Evolutionary conservation across 2,888 invertebrate genomes (phyloP).

Genomic region (Meta bourneti): DNA sequence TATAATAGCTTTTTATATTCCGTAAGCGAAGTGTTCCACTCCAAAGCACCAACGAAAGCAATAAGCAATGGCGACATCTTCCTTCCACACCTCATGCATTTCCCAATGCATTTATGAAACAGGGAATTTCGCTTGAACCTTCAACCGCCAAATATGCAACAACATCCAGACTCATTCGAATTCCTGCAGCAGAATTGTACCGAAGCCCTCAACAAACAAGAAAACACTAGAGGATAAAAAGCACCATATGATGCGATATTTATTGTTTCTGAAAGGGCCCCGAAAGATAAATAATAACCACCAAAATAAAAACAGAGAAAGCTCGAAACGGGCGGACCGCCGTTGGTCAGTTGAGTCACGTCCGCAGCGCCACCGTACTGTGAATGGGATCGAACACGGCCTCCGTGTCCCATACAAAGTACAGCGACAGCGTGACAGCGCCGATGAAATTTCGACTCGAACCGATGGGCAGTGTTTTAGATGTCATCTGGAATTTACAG

Average conservation of each 20-base stretch:
- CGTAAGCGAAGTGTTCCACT: background rate
- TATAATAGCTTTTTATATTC: background rate
- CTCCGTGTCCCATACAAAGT: conserved; percentile 39
- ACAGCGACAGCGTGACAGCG: conserved; percentile 27
- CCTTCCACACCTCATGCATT: background rate
- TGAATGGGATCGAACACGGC: conserved; percentile 44
- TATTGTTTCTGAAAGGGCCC: conserved; percentile 61
- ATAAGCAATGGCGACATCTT: background rate
- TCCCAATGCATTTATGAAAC: conserved; percentile 10
- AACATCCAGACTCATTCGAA: conserved; percentile 36
- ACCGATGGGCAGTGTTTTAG: conserved; percentile 22
- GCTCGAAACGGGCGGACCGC: background rate
- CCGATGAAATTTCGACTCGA: conserved; percentile 12
- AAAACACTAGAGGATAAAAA: conserved; percentile 62
- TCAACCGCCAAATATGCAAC: conserved; percentile 16
- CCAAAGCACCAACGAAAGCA: background rate
- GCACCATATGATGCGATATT: conserved; percentile 64
- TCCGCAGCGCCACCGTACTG: conserved; percentile 48
- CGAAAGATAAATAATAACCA: conserved; percentile 46
- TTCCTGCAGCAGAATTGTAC: conserved; percentile 23
- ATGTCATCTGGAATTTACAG: conserved; percentile 34
- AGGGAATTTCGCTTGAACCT: background rate
- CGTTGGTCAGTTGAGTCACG: conserved; percentile 55
- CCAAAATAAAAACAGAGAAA: conserved; percentile 23
- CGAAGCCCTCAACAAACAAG: conserved; percentile 18